Evolutionary conservation across 2,113 vertebrate genomes (phyloP).

Genomic region (Romanogobio albipinnatus): DNA sequence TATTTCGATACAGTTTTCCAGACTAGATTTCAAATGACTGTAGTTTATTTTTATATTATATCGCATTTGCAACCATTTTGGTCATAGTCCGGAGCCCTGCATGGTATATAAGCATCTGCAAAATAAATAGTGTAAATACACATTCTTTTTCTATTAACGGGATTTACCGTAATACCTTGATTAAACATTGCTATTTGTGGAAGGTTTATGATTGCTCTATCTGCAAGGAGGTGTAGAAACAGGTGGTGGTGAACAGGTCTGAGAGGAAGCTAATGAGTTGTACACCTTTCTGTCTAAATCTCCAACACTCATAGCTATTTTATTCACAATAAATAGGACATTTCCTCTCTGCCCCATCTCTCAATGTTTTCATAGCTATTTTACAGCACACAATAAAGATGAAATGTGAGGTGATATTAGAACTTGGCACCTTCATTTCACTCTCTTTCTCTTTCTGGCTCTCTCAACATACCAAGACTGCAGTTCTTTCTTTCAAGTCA

Average conservation of each 20-base stretch:
- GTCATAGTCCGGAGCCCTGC: neutral
- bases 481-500: slow-evolving; percentile 29
- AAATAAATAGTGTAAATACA: neutral
- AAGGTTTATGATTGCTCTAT: slow-evolving; percentile 23
- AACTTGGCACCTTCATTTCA: slow-evolving; percentile 19
- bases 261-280: neutral
- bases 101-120: neutral
- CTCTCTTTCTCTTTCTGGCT: slow-evolving; percentile 14
- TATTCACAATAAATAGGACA: slow-evolving; percentile 66
- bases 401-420: slow-evolving; percentile 69
- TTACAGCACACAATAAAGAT: slow-evolving; percentile 72
- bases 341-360: slow-evolving; percentile 62
- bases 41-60: too few species aligned
- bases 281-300: neutral
- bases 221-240: neutral
- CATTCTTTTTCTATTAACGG: neutral
- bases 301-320: slow-evolving; percentile 26
- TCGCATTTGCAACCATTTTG: neutral
- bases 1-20: neutral
- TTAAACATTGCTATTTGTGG: neutral
- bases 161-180: neutral
- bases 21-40: neutral
- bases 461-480: slow-evolving; percentile 9
- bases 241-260: neutral
- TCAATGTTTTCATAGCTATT: slow-evolving; percentile 62